Conservation (phyloP, 23 tunicate species). For the Phallusia fumigata region DNA sequence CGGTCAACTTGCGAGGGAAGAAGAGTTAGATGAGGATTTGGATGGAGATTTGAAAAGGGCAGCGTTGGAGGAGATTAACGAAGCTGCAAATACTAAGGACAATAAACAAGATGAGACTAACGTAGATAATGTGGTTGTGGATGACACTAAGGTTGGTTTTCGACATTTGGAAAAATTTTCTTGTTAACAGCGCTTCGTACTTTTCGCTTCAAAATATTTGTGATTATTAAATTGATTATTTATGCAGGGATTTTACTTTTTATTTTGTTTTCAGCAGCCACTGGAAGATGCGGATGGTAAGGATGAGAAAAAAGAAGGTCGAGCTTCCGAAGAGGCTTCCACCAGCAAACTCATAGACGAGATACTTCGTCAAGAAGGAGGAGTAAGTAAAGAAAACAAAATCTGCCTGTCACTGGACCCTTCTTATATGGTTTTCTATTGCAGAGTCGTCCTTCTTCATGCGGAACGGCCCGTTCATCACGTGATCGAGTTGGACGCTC, state of each 20-base stretch:
- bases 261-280: too few relatives aligned
- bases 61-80: neutral
- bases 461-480: neutral
- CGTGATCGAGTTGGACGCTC: neutral
- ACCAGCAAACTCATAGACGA: conserved; percentile 17
- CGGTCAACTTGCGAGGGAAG: conserved; percentile 68
- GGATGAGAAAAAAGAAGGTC: neutral
- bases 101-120: neutral
- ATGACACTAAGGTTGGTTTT: neutral
- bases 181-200: too few relatives aligned
- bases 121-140: neutral
- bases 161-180: too few relatives aligned
- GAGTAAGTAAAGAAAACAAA: conserved; percentile 1
- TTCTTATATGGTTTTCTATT: neutral
- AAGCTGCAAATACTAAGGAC: neutral
- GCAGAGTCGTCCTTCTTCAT: conserved; percentile 31
- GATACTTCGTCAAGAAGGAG: conserved; percentile 7
- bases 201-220: too few relatives aligned
- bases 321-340: neutral
- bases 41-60: neutral
- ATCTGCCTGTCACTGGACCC: too few relatives aligned
- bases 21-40: conserved; percentile 17
- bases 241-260: too few relatives aligned
- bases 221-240: too few relatives aligned
- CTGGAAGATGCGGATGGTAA: too few relatives aligned